phyloP scores from a whole-genome alignment of 2,113 vertebrate species.

The Glaucidium brasilianum region DNA sequence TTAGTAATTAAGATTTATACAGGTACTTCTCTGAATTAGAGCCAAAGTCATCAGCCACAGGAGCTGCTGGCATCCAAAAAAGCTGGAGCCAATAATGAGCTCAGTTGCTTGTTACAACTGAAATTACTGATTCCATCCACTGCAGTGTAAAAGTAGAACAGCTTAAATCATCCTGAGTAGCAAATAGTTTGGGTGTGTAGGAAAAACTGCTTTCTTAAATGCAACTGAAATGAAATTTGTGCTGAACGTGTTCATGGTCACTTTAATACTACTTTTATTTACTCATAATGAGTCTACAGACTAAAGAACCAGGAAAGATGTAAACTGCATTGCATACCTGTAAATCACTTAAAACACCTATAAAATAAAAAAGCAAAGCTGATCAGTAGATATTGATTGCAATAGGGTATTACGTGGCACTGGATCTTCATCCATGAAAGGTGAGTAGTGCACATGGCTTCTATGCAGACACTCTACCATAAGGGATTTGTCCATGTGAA shows the following conservation, averaged over 20 bases:
- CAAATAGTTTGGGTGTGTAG: not conserved
- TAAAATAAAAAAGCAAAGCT: not conserved
- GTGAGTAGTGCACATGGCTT: not conserved
- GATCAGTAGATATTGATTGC: not conserved
- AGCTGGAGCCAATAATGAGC: slow-evolving; percentile 39
- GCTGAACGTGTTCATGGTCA: not conserved
- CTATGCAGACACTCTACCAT: accelerated
- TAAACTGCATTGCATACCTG: not conserved
- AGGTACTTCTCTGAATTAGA: slow-evolving; percentile 32
- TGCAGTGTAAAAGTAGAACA: slow-evolving; percentile 31
- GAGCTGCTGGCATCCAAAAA: slow-evolving; percentile 11
- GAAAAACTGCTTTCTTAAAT: not conserved
- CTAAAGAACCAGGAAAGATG: not conserved
- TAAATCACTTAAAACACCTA: not conserved
- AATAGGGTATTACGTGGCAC: not conserved
- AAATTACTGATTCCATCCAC: slow-evolving; percentile 32
- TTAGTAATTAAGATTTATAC: slow-evolving; percentile 57
- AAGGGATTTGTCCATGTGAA: not conserved
- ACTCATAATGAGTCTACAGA: not conserved
- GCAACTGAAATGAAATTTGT: not conserved
- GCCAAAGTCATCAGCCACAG: slow-evolving; percentile 52
- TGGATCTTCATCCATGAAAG: not conserved
- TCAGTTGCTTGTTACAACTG: slow-evolving; percentile 33
- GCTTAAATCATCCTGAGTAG: slow-evolving; percentile 28
- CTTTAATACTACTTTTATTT: not conserved